A percentile compares a stretch with the other conserved stretches of the same genome.
Conservation (phyloP, 2,113 vertebrate species). For the Poecile atricapillus region DNA sequence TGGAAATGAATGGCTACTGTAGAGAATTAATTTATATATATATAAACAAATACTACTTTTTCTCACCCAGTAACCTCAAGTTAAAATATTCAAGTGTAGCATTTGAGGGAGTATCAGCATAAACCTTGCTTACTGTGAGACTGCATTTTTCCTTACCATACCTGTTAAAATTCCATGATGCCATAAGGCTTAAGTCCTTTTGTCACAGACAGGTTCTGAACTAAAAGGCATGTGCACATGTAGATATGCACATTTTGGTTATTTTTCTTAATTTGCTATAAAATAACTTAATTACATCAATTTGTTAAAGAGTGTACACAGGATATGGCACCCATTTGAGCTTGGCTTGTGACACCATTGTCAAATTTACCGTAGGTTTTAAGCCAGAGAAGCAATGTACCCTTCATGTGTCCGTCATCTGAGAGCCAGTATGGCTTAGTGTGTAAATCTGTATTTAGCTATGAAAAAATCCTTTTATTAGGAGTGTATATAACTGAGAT, state of each 20-base stretch:
- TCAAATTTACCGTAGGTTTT: not conserved
- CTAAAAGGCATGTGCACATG: not conserved
- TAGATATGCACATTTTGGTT: not conserved
- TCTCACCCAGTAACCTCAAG: not conserved
- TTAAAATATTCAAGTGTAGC: not conserved
- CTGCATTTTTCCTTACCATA: not conserved
- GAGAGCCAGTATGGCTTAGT: not conserved
- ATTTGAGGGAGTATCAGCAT: not conserved
- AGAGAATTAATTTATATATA: not conserved
- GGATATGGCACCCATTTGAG: not conserved
- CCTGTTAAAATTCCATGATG: not conserved
- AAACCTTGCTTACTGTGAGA: not conserved
- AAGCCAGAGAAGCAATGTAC: not conserved
- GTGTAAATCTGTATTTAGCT: constrained; percentile 1
- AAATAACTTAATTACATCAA: not conserved
- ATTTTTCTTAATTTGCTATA: not conserved
- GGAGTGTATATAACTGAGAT: not conserved
- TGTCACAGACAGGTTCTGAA: not conserved
- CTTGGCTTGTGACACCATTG: not conserved
- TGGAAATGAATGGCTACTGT: not conserved
- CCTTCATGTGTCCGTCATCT: not conserved
- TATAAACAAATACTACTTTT: not conserved
- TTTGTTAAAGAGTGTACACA: not conserved
- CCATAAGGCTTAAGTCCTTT: not conserved
- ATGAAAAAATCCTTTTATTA: not conserved